These are phyloP conservation scores for Eilema griseolum DNA, from an alignment of 2,888 invertebrate species.

Conservation along the genomic window DNA sequence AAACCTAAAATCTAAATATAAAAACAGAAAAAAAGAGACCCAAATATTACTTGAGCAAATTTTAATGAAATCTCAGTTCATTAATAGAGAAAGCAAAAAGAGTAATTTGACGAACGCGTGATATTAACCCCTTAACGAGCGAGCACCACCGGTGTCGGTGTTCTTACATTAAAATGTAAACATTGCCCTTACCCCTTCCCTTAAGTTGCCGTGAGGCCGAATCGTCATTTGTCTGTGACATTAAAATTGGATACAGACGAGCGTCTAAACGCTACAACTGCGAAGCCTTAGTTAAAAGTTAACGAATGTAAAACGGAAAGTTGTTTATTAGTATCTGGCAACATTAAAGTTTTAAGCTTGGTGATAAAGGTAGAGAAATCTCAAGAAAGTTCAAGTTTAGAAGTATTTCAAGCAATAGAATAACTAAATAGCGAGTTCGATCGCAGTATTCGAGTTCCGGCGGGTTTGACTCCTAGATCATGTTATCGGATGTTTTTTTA, in stretches of 20 bases:
- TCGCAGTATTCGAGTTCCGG: no score
- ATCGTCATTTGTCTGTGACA: constrained; percentile 81
- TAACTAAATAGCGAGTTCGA: no score
- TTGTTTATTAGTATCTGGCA: not conserved
- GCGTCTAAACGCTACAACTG: constrained; percentile 56
- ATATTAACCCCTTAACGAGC: constrained; percentile 80
- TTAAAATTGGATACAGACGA: constrained; percentile 57
- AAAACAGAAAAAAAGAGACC: constrained; percentile 52
- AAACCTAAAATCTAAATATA: constrained; percentile 8
- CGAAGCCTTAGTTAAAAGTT: not conserved
- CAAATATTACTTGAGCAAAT: constrained; percentile 45
- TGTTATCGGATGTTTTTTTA: no score
- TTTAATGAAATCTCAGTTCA: constrained; percentile 69
- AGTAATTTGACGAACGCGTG: constrained; percentile 70
- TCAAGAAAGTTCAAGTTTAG: not conserved
- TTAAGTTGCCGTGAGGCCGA: constrained; percentile 71
- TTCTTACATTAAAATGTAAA: constrained; percentile 86
- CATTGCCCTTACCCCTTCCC: constrained; percentile 79
- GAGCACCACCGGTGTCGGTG: constrained; percentile 59
- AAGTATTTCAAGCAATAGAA: not conserved
- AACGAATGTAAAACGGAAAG: not conserved
- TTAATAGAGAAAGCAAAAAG: constrained; percentile 75
- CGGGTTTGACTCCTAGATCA: no score
- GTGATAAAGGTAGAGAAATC: not conserved
- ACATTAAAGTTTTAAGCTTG: not conserved